Base-by-base conservation (phyloP, 2,888 invertebrate species). In the Tetheella fluctuosa region DNA sequence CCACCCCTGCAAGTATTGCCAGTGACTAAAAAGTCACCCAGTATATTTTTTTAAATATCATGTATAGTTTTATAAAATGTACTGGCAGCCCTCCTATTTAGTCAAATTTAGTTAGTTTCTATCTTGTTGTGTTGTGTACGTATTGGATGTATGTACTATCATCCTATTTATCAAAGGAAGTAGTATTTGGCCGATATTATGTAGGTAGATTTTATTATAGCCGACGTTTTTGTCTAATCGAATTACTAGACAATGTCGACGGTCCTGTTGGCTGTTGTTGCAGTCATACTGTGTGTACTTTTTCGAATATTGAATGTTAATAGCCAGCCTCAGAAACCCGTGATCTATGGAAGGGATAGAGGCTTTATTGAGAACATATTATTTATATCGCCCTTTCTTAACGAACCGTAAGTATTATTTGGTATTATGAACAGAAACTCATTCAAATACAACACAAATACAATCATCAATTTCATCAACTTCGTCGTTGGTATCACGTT, bases 221-320 rank as follows among this genome's bases (percentile, higher is more conserved):
- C 62, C 59, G 60, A 69, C 62, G 55, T 62, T 60, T 63, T 59
- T 68, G 65, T 67, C 64, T 69, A 53, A 68, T 64, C 63, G 60
- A 70, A 70, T 68, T 64, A 59, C 64, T 56, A 59, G 68, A 89
- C 74, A 81, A 97, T 97, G 97, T 97, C 97, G 77, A 96, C 97
- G 68, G 97, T 97, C 66, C 93, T 97, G 72, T 90, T 97, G 76
- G 97, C 97, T 65, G 95, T 96, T 63, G 92, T 97, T 73, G 97
- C 97, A 68, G 96, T 97, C 65, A 96, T 97, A 77, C 92, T 97
- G 66, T 97, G 97, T 89, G 94, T 97, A 79, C 94, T 97, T 71
- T 97, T 97, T 85, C 94, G 97, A 85, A 96, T 97, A 85, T 90
- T 97, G 73, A 97, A 97, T 88, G 97, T 97, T 66, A 97, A 96